A percentile compares a stretch with the other conserved stretches of the same genome.
These are phyloP conservation scores for Drosophila diplacantha DNA, from an alignment of 2,888 invertebrate genomes.

Conservation along the genomic window DNA sequence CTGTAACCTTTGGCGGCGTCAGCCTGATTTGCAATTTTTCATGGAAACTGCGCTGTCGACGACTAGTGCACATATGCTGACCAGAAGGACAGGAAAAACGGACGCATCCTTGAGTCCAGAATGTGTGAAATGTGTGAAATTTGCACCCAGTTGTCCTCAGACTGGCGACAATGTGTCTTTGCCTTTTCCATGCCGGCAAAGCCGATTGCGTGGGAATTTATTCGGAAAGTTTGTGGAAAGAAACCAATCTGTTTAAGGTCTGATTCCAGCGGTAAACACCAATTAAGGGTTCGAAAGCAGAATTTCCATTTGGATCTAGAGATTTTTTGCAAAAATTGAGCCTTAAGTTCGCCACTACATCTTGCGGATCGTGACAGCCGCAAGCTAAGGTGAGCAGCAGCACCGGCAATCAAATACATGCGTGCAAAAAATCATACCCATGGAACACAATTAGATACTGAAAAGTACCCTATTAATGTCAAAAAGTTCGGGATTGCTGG, in stretches of 20 bases:
- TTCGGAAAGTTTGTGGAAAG: conserved; percentile 40
- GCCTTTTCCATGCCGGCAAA: conserved; percentile 4
- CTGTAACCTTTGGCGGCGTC: conserved; percentile 63
- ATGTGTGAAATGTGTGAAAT: conserved; percentile 58
- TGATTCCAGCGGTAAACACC: neutral
- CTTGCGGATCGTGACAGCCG: conserved; percentile 59
- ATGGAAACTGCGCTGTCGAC: conserved; percentile 57
- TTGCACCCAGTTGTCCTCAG: conserved; percentile 22
- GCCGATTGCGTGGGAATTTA: conserved; percentile 50
- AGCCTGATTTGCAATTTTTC: conserved; percentile 68
- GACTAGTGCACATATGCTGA: conserved; percentile 59
- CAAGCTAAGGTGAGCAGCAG: conserved; percentile 31
- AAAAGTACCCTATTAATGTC: conserved; percentile 58
- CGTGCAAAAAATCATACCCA: conserved; percentile 39
- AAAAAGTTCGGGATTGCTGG: conserved; percentile 34
- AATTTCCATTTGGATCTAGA: conserved; percentile 23
- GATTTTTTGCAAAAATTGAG: conserved; percentile 28
- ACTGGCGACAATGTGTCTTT: conserved; percentile 31
- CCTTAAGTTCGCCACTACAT: conserved; percentile 23
- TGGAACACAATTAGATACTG: conserved; percentile 50
- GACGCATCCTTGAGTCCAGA: conserved; percentile 37
- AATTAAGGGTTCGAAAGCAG: neutral
- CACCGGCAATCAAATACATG: conserved; percentile 55
- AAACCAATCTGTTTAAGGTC: conserved; percentile 29
- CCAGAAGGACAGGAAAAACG: conserved; percentile 51